A percentile compares a stretch with the other conserved stretches of the same genome.
These are phyloP conservation scores for Rhyacophila brunnea DNA, from an alignment of 1,140 invertebrate species.

Conservation along the genomic window DNA sequence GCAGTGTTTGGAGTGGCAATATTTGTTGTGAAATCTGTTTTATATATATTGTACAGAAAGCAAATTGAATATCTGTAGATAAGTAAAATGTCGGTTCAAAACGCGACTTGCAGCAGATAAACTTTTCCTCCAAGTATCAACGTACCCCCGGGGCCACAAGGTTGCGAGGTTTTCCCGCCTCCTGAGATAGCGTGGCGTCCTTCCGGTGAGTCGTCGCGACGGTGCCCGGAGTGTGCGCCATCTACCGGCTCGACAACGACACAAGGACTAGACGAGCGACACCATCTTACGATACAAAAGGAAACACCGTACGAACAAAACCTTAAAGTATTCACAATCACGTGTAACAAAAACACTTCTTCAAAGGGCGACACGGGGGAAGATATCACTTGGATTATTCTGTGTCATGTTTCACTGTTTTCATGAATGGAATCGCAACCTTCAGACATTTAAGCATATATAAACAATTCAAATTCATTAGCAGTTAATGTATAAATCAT, in stretches of 20 bases:
- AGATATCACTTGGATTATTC: slow-evolving; percentile 17
- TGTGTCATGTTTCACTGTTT: slow-evolving; percentile 10
- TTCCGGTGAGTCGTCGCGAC: not conserved
- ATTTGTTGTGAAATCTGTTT: too few species aligned
- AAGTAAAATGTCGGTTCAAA: too few species aligned
- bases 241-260: slow-evolving; percentile 12
- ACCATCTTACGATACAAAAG: slow-evolving; percentile 37
- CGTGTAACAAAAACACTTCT: slow-evolving; percentile 34
- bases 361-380: slow-evolving; percentile 12
- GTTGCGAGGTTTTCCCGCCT: slow-evolving; percentile 1
- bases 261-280: slow-evolving; percentile 34
- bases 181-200: not conserved
- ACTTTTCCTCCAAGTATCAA: slow-evolving; percentile 52
- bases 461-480: too few species aligned
- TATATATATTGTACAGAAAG: too few species aligned
- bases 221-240: not conserved
- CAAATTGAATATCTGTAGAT: too few species aligned
- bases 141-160: slow-evolving; percentile 23
- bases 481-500: too few species aligned
- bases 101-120: slow-evolving; percentile 16
- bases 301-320: slow-evolving; percentile 43
- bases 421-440: too few species aligned
- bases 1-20: too few species aligned
- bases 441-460: too few species aligned
- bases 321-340: slow-evolving; percentile 36